Evolutionary conservation across 2,888 invertebrate species (phyloP).

Genomic region (Drosophila pseudotalamancana): DNA sequence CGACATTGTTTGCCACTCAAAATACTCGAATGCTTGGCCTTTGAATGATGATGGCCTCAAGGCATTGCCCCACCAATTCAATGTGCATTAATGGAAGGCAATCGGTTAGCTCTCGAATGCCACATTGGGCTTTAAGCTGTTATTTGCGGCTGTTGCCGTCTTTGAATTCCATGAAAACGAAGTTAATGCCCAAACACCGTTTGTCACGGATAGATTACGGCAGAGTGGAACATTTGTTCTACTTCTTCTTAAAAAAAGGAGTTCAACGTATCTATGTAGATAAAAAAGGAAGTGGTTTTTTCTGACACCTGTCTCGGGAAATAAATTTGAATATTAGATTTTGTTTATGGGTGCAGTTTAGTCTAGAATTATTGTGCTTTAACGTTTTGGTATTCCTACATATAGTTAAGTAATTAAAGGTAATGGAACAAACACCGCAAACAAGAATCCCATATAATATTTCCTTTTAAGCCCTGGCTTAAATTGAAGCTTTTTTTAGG

Average conservation of each 20-base stretch:
- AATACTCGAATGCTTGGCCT: conserved; percentile 22
- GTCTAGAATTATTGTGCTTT: too few species aligned
- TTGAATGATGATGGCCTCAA: conserved; percentile 28
- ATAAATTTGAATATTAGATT: too few species aligned
- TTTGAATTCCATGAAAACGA: neutral
- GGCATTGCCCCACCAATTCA: conserved; percentile 2
- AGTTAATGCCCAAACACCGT: neutral
- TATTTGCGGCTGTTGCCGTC: neutral
- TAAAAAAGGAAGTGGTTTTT: too few species aligned
- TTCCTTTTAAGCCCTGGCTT: too few species aligned
- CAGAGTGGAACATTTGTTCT: too few species aligned
- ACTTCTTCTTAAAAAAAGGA: too few species aligned
- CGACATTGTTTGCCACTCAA: conserved; percentile 68
- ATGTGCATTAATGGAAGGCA: conserved; percentile 2
- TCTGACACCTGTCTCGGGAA: too few species aligned
- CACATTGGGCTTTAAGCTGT: neutral
- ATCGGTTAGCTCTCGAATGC: neutral
- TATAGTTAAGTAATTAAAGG: neutral
- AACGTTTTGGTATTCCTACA: too few species aligned
- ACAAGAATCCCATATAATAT: too few species aligned
- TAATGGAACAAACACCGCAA: too few species aligned
- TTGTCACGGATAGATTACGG: neutral
- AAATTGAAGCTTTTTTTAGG: neutral
- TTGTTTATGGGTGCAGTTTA: too few species aligned
- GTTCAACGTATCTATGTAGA: too few species aligned